Percentiles rank a stretch among this genome's conserved stretches.
Conservation (phyloP, 2,113 vertebrate genomes). For the Chaetura pelagica region DNA sequence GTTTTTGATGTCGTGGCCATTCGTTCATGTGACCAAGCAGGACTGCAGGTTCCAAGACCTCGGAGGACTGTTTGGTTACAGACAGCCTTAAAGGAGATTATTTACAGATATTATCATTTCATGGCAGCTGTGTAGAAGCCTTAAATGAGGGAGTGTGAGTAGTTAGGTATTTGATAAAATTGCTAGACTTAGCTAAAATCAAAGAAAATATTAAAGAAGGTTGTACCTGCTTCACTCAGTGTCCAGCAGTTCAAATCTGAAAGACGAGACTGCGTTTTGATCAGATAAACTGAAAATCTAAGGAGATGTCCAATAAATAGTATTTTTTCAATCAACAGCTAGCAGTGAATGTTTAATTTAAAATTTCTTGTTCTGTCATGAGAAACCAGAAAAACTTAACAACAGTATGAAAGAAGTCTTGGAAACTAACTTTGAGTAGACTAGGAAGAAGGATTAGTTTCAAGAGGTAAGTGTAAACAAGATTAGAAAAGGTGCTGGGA, state of each 20-base stretch:
- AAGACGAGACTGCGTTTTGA: not conserved
- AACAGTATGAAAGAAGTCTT: not conserved
- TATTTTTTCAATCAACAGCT: not conserved
- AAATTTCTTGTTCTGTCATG: not conserved
- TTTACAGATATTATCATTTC: not conserved
- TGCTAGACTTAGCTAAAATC: not conserved
- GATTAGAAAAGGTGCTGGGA: not conserved
- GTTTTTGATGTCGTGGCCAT: not conserved
- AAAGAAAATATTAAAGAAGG: not conserved
- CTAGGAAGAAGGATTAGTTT: not conserved
- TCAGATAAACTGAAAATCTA: not conserved
- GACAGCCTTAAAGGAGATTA: not conserved
- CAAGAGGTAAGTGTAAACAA: not conserved
- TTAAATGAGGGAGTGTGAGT: not conserved
- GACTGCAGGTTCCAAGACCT: not conserved
- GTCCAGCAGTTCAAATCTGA: not conserved
- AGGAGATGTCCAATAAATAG: not conserved
- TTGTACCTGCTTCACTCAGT: not conserved
- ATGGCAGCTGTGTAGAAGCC: not conserved
- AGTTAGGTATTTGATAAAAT: not conserved
- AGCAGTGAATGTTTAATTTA: not conserved
- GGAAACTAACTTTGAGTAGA: not conserved
- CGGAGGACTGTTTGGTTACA: not conserved
- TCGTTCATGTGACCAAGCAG: not conserved
- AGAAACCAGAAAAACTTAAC: not conserved